Evolutionary conservation across 2,113 vertebrate genomes (phyloP).

Genomic region (Spilogale gracilis): DNA sequence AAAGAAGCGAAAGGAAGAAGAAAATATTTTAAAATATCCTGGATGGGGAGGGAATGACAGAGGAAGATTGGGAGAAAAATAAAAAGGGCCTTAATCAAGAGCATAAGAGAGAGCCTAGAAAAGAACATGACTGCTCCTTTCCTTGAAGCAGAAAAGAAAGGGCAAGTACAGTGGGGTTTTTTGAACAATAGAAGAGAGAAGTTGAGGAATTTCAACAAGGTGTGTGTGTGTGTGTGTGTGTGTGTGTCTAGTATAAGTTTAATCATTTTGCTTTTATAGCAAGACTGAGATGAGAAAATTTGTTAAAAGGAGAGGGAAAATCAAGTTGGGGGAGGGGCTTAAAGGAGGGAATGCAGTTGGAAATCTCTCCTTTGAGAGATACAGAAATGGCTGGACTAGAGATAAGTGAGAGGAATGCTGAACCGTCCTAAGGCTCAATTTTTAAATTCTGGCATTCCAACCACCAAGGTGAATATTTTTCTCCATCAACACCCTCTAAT

Average conservation of each 20-base stretch:
- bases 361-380: background rate
- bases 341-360: background rate
- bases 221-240: too few relatives aligned
- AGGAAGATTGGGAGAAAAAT: background rate
- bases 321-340: background rate
- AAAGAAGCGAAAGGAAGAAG: background rate
- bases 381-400: background rate
- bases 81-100: background rate
- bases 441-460: background rate
- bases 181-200: background rate
- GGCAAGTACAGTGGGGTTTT: accelerated
- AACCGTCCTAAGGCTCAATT: background rate
- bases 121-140: accelerated
- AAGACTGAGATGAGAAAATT: background rate
- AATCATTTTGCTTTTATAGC: background rate
- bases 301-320: background rate
- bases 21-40: background rate
- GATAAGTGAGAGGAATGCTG: background rate
- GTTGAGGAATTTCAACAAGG: background rate
- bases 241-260: background rate
- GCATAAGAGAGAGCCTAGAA: background rate
- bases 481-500: background rate
- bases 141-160: background rate
- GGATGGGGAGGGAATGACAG: background rate
- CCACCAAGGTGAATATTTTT: background rate